Conservation (phyloP, 1,140 invertebrate species). For the Brachionus paranguensis region DNA sequence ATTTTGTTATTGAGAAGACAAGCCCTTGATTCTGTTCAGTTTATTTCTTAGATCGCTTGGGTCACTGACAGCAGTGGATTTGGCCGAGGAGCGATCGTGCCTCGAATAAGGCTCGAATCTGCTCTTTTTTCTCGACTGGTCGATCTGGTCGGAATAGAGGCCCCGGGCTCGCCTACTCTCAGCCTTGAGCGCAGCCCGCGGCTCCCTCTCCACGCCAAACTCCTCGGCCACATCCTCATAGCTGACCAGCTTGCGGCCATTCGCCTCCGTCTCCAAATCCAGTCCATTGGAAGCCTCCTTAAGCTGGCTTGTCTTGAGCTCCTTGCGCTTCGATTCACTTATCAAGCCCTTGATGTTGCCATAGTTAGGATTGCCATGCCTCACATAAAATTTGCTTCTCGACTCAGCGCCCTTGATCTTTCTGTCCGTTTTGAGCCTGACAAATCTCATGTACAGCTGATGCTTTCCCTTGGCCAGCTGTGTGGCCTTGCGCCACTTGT, state of each 20-base stretch:
- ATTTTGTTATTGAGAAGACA: not conserved
- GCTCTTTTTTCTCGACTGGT: not conserved
- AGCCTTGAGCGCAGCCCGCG: not conserved
- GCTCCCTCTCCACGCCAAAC: not conserved
- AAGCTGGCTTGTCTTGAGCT: not conserved
- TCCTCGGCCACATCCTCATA: not conserved
- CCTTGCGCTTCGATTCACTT: constrained; percentile 17
- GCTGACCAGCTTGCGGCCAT: not conserved
- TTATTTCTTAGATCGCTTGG: constrained; percentile 19
- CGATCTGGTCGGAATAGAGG: not conserved
- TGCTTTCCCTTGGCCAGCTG: not conserved
- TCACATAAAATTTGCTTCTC: constrained; percentile 23
- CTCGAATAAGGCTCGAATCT: not conserved
- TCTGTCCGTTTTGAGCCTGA: not conserved
- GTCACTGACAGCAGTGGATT: not conserved
- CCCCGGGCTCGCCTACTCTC: not conserved
- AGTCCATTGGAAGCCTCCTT: not conserved
- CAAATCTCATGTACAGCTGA: not conserved
- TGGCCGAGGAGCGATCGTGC: not conserved
- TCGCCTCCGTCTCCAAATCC: not conserved
- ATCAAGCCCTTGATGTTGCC: constrained; percentile 29
- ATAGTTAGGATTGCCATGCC: constrained; percentile 40
- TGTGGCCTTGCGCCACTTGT: not conserved
- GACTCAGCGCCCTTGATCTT: constrained; percentile 31
- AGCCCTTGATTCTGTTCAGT: not conserved